Conservation (phyloP, 1,140 invertebrate genomes). For the Drosophila navojoa region DNA sequence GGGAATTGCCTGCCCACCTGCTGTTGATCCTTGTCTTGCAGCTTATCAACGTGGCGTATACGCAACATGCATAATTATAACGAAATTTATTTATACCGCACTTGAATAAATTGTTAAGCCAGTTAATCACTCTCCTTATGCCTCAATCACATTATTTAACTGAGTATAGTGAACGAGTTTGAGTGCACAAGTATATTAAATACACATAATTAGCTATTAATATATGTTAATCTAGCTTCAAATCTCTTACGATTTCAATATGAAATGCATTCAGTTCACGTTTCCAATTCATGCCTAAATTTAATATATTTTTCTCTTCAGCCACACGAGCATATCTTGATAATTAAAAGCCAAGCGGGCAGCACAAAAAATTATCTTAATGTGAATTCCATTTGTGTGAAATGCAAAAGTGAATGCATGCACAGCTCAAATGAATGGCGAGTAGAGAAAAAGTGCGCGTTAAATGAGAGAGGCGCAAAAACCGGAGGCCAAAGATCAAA, state of each 20-base stretch:
- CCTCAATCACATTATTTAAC: background rate
- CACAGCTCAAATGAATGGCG: background rate
- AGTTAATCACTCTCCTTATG: background rate
- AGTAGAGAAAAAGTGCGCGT: slow-evolving; percentile 1
- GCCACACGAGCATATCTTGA: background rate
- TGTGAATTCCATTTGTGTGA: background rate
- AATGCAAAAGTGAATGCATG: slow-evolving; percentile 3
- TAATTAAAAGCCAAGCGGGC: background rate
- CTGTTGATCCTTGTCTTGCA: slow-evolving; percentile 27
- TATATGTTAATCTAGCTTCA: no score
- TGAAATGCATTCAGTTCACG: no score
- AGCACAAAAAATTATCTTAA: background rate
- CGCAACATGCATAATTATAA: slow-evolving; percentile 27
- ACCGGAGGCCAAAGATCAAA: slow-evolving; percentile 45
- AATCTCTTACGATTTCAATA: no score
- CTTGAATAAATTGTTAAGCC: background rate
- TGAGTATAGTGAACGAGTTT: no score
- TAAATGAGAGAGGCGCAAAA: slow-evolving; percentile 10
- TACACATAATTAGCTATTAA: no score
- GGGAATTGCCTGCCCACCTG: slow-evolving; percentile 35
- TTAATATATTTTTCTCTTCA: no score
- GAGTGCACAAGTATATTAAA: no score
- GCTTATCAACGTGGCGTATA: slow-evolving; percentile 37
- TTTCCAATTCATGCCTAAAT: no score
- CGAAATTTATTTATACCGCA: background rate